A percentile compares a stretch with the other conserved stretches of the same genome.
phyloP scores from a whole-genome alignment of 2,113 vertebrate species.

The Limanda limanda region DNA sequence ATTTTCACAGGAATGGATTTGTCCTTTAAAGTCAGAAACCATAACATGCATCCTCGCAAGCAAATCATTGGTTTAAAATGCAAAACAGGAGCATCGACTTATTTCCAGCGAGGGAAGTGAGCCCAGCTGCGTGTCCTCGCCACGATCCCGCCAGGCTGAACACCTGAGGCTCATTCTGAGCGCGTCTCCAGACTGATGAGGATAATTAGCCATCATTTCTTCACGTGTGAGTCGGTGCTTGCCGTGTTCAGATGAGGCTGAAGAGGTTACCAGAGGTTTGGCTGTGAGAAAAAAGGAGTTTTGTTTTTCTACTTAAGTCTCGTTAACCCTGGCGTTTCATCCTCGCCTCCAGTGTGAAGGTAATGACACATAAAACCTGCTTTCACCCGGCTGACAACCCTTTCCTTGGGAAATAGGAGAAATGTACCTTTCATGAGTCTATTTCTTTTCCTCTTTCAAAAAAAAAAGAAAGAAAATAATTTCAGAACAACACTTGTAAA shows the following conservation, averaged over 20 bases:
- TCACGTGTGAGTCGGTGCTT: slow-evolving; percentile 32
- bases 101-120: slow-evolving; percentile 57
- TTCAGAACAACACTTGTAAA: slow-evolving; percentile 70
- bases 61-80: slow-evolving; percentile 56
- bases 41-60: slow-evolving; percentile 6
- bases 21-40: slow-evolving; percentile 29
- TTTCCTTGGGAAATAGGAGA: neutral
- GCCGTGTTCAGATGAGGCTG: slow-evolving; percentile 25
- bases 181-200: slow-evolving; percentile 64
- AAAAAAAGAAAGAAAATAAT: neutral
- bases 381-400: slow-evolving; percentile 1
- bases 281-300: slow-evolving; percentile 13
- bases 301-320: slow-evolving; percentile 15
- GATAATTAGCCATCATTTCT: slow-evolving; percentile 64
- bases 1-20: slow-evolving; percentile 10
- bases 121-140: slow-evolving; percentile 67
- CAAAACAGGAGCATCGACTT: slow-evolving; percentile 37
- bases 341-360: neutral
- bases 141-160: slow-evolving; percentile 35
- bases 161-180: slow-evolving; percentile 75
- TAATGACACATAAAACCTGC: slow-evolving; percentile 29
- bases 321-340: neutral
- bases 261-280: slow-evolving; percentile 17
- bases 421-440: neutral
- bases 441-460: neutral